Evolutionary conservation across 2,888 invertebrate species (phyloP), one percentile per base, ranked within the genome.

Genomic region (Dichetophora obliterata): DNA sequence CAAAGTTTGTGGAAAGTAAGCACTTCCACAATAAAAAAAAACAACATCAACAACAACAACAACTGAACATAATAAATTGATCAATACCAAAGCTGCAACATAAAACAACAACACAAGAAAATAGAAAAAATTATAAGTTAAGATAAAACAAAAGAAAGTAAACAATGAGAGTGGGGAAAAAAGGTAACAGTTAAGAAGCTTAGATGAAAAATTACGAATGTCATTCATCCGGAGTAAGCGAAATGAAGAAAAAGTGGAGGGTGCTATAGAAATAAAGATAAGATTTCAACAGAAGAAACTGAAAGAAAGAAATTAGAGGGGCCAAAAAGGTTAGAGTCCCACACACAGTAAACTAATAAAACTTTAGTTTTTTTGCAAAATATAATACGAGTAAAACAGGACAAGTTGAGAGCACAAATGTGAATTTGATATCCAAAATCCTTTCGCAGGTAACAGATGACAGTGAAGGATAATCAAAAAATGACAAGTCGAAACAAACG

Each of bases 11-110:
- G 43, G 57, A 6, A 59, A 22, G 19, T 37, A 37, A 65, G 65
- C 43, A 43, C 43, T 11, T 43, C 11, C 43, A 43, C 43, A 43
- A 43, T 11, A 43, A 43, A 37, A n/a, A 43, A 43, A 4, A 31
- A 31, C 31, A 37, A 5, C 37, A 8, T 1, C 37, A 37, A 37
- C 3, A 43, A n/a, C 66, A 16, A 34, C 37, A 69, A 69, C 16
- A 19, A 52, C 2, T 43, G 27, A 22, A 48, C 27, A 63, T 27
- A 70, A 70, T 76, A 78, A 71, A 81, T 76, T 77, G 79, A 81
- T 80, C 79, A 79, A 76, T 79, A 75, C 75, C 80, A 79, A 77
- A 80, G 78, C 79, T 77, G 76, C 77, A 24, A 74, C 31, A 78
- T 75, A 75, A 75, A 76, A 78, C 74, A 73, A 59, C 31, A 43